These are phyloP conservation scores for Oreortyx pictus DNA, from an alignment of 2,797 vertebrate genomes.

Conservation along the genomic window DNA sequence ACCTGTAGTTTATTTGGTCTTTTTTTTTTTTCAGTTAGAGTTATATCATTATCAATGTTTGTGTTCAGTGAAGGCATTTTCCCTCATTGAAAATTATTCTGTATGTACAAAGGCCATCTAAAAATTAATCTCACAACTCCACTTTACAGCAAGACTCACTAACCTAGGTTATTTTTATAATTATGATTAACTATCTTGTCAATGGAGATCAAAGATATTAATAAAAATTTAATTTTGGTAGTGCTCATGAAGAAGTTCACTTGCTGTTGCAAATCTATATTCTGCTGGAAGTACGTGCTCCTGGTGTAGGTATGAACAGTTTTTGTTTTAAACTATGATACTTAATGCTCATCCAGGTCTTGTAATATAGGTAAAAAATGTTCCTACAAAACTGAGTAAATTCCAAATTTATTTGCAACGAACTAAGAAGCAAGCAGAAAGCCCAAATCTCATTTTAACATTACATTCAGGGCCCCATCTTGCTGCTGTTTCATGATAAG, in stretches of 20 bases:
- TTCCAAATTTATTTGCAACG: neutral
- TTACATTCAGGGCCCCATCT: neutral
- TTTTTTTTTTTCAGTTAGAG: neutral
- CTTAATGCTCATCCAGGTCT: neutral
- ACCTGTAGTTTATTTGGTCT: neutral
- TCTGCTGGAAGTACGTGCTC: neutral
- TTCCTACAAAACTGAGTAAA: neutral
- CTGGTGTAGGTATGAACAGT: neutral
- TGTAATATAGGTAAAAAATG: neutral
- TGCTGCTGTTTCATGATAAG: neutral
- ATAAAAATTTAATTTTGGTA: slow-evolving; percentile 37
- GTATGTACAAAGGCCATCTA: neutral
- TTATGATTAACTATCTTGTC: slow-evolving; percentile 56
- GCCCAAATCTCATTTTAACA: neutral
- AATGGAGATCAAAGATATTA: slow-evolving; percentile 38
- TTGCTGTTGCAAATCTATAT: slow-evolving; percentile 15
- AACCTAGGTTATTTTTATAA: slow-evolving; percentile 50
- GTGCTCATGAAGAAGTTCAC: neutral
- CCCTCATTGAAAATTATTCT: neutral
- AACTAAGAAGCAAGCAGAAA: neutral
- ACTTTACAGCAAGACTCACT: neutral
- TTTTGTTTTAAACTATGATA: neutral
- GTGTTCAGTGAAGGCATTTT: neutral
- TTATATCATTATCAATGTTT: neutral
- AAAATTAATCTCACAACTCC: slow-evolving; percentile 39